phyloP scores from a whole-genome alignment of 2,113 vertebrate species.

The Macrotus californicus region DNA sequence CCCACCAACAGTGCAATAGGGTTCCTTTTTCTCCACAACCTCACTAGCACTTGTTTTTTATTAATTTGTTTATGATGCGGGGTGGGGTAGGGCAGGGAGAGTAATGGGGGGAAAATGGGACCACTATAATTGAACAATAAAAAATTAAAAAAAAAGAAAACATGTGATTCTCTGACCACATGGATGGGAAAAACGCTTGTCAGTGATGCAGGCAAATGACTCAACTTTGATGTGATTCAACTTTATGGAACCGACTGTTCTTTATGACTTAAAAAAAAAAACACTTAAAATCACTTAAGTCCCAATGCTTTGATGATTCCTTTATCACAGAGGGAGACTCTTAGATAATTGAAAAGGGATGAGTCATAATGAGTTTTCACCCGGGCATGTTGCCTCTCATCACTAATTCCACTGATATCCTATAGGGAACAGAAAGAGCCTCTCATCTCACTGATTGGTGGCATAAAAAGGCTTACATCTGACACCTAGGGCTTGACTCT shows the following conservation, averaged over 20 bases:
- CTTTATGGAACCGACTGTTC: neutral
- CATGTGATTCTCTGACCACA: neutral
- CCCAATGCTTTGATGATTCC: constrained; percentile 55
- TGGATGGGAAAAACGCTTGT: neutral
- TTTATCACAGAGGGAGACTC: constrained; percentile 42
- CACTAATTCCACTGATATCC: constrained; percentile 44
- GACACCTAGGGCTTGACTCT: neutral
- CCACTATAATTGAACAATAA: too few species aligned
- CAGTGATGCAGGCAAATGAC: neutral
- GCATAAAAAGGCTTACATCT: constrained; percentile 28
- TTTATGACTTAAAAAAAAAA: constrained; percentile 21
- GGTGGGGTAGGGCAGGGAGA: too few species aligned
- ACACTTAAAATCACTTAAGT: constrained; percentile 35
- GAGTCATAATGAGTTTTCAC: constrained; percentile 53
- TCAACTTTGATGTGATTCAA: neutral
- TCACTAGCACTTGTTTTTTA: too few species aligned
- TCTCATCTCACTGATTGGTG: constrained; percentile 35
- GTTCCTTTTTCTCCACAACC: too few species aligned
- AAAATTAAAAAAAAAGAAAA: neutral
- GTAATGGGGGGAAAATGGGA: too few species aligned
- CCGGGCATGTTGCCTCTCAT: constrained; percentile 35
- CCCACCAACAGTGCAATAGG: too few species aligned
- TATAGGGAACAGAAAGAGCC: constrained; percentile 40
- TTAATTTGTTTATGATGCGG: too few species aligned
- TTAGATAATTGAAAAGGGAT: constrained; percentile 59